A percentile compares a stretch with the other conserved stretches of the same genome.
phyloP scores from a whole-genome alignment of 2,113 vertebrate genomes.

The Oncorhynchus masou region DNA sequence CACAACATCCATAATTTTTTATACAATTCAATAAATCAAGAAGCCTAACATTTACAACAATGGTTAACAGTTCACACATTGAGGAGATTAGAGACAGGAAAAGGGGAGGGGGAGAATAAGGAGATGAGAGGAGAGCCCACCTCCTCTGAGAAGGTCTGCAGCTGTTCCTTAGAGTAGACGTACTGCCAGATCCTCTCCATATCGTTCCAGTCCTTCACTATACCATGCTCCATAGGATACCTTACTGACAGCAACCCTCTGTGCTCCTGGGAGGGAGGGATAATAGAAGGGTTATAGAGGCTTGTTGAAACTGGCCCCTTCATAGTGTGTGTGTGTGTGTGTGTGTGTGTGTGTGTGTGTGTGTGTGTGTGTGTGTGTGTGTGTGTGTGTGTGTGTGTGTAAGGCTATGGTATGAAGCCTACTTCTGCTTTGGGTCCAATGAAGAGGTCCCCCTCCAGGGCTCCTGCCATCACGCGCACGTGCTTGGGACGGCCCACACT shows the following conservation, averaged over 20 bases:
- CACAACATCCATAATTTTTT: too few relatives aligned
- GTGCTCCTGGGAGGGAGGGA: constrained; percentile 76
- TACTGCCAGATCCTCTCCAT: constrained; percentile 95
- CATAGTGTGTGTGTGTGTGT: not conserved
- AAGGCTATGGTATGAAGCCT: constrained; percentile 14
- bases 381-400: not conserved
- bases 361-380: not conserved
- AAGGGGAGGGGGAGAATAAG: not conserved
- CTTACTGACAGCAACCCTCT: constrained; percentile 83
- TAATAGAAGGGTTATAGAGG: not conserved
- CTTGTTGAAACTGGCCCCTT: not conserved
- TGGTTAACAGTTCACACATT: too few relatives aligned
- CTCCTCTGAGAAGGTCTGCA: constrained; percentile 92
- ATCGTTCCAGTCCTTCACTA: constrained; percentile 90
- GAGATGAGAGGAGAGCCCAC: constrained; percentile 53
- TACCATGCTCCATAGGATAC: constrained; percentile 90
- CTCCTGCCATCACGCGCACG: constrained; percentile 89
- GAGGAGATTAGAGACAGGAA: too few relatives aligned
- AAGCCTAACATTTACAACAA: too few relatives aligned
- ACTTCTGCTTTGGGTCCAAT: constrained; percentile 92
- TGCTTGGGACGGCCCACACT: constrained; percentile 90
- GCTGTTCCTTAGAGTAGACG: constrained; percentile 89
- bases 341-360: not conserved
- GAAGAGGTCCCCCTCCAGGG: constrained; percentile 88
- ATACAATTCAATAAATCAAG: too few relatives aligned